Evolutionary conservation across 2,888 invertebrate genomes (phyloP).

Genomic region (Timandra comae): DNA sequence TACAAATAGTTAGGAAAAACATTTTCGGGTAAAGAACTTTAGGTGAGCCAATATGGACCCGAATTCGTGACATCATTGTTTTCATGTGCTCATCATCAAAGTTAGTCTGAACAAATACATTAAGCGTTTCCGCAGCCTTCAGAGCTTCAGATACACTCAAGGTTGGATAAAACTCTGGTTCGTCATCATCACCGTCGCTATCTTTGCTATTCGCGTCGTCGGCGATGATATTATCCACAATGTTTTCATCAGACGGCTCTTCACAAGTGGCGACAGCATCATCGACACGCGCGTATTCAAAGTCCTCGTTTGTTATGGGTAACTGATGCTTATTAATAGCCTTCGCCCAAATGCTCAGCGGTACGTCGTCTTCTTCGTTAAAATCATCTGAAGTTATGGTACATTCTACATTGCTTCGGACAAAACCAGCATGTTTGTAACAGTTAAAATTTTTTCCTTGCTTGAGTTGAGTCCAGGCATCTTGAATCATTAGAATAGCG

Average conservation of each 20-base stretch:
- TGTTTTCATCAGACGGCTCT: conserved; percentile 26
- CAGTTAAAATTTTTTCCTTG: too few relatives aligned
- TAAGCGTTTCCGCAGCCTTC: conserved; percentile 19
- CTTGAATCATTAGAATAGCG: too few relatives aligned
- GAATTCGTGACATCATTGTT: too few relatives aligned
- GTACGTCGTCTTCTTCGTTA: conserved; percentile 19
- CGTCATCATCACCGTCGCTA: conserved; percentile 21
- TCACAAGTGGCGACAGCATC: too few relatives aligned
- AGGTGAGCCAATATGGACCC: too few relatives aligned
- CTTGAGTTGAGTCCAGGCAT: too few relatives aligned
- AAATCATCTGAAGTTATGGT: conserved; percentile 15
- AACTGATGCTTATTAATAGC: conserved; percentile 18
- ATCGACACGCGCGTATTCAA: too few relatives aligned
- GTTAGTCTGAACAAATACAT: conserved; percentile 19
- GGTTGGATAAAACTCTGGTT: conserved; percentile 15
- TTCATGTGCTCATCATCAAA: too few relatives aligned
- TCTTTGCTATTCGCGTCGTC: conserved; percentile 18
- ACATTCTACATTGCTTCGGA: conserved; percentile 11
- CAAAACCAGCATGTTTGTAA: too few relatives aligned
- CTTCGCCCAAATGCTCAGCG: conserved; percentile 18
- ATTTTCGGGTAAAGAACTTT: too few relatives aligned
- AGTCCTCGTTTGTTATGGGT: too few relatives aligned
- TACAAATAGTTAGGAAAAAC: too few relatives aligned
- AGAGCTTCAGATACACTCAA: conserved; percentile 19
- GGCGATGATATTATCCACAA: conserved; percentile 23